Base-by-base conservation (phyloP, 1,140 invertebrate genomes). In the Drosophila tsacasi region DNA sequence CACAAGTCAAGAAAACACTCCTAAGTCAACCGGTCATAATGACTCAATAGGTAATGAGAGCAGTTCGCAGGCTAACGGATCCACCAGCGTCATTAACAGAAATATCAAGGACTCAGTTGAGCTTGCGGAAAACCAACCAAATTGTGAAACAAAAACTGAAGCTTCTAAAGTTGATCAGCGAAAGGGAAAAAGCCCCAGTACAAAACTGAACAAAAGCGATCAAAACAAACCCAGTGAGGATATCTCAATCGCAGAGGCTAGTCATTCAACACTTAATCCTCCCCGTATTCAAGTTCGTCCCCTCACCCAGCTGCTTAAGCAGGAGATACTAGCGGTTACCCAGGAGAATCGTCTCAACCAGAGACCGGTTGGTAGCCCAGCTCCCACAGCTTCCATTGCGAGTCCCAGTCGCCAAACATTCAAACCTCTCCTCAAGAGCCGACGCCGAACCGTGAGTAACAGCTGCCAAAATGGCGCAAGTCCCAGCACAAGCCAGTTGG, bases 241-340 rank as follows among this genome's bases (percentile, higher is more conserved):
- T 3, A 27, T 17, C 8, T n/a, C 49, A 25, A 39, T 3, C 25
- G 9, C 23, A 40, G 39, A 50, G 19, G 2, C 69, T 35, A 55
- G 35, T 57, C 23, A 40, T 10, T 30, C 67, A 54, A 37, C 32
- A 23, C 32, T 10, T 0, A 39, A 55, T 23, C 8, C 42, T 60
- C 79, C 91, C 0, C 71, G 59, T 47, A 92, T 91, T 52, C 68
- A 89, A 46, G 73, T 92, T 19, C 72, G 87, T 27, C 91, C 91
- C 1, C 44, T 92, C 1, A 47, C 67, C 3, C 47, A 87, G 7
- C 79, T 92, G n/a, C 35, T 92, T 0, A 73, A 66, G n/a, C 65
- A 76, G 27, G 91, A 90, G 25, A 68, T 86, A 21, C 27, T 73
- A 8, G 84, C 80, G 0, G 47, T 76, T 0, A 79, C 67, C 8